Percentiles rank a stretch among this genome's conserved stretches.
phyloP scores from a whole-genome alignment of 2,888 invertebrate species.

The Meteorus colon region DNA sequence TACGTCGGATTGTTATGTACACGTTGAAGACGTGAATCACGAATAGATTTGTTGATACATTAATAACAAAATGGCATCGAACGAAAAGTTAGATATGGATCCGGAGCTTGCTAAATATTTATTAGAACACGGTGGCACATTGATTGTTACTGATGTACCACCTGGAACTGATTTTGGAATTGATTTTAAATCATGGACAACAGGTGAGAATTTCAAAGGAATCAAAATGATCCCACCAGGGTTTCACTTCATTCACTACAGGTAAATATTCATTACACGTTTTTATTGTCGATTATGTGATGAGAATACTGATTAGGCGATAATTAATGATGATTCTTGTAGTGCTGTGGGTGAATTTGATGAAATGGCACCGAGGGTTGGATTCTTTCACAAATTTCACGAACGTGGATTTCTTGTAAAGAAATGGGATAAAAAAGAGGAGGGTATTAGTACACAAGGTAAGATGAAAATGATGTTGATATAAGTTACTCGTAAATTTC shows the following conservation, averaged over 20 bases:
- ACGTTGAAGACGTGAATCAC: too few relatives aligned
- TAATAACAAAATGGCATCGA: conserved; percentile 42
- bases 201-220: conserved; percentile 93
- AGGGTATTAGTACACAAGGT: conserved; percentile 80
- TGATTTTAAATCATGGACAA: conserved; percentile 92
- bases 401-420: conserved; percentile 88
- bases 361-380: conserved; percentile 79
- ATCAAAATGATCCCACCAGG: conserved; percentile 99
- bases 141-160: conserved; percentile 91
- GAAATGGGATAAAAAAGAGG: conserved; percentile 87
- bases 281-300: too few relatives aligned
- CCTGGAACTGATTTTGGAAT: conserved; percentile 97
- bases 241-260: conserved; percentile 93
- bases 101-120: conserved; percentile 84
- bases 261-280: conserved; percentile 71
- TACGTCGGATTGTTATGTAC: too few relatives aligned
- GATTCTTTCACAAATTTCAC: conserved; percentile 90
- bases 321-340: conserved; percentile 47
- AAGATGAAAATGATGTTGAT: conserved; percentile 46
- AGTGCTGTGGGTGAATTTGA: conserved; percentile 75
- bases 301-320: neutral
- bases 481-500: too few relatives aligned
- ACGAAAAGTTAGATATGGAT: conserved; percentile 77
- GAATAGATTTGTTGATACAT: neutral
- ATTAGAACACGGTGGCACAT: conserved; percentile 86